Percentiles rank a stretch among this genome's conserved stretches.
These are phyloP conservation scores for Brachycybe producta DNA, from an alignment of 2,888 invertebrate species.

Conservation along the genomic window DNA sequence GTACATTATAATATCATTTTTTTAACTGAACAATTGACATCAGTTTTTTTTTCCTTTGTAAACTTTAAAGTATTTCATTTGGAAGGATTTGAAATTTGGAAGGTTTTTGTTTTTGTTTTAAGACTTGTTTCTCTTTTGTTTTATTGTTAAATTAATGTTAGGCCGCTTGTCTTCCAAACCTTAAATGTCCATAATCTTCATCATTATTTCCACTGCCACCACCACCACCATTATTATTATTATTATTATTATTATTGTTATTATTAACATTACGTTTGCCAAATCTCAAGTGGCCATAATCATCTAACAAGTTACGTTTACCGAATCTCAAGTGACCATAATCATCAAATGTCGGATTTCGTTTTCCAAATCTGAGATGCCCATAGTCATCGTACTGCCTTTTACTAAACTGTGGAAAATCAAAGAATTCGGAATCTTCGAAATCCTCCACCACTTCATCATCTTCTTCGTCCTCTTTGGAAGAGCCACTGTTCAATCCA, in stretches of 20 bases:
- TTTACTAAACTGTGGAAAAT: conserved; percentile 23
- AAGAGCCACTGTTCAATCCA: no score
- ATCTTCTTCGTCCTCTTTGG: not conserved
- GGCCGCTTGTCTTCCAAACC: conserved; percentile 5
- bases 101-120: no score
- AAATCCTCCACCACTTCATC: conserved; percentile 18
- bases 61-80: no score
- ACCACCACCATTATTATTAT: not conserved
- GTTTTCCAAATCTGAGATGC: conserved; percentile 27
- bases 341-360: conserved; percentile 24
- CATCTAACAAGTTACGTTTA: conserved; percentile 14
- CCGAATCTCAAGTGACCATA: conserved; percentile 26
- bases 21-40: no score
- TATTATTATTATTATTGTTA: conserved; percentile 9
- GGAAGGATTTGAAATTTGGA: no score
- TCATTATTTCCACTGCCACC: conserved; percentile 2
- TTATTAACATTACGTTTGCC: conserved; percentile 2
- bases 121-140: no score
- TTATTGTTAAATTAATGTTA: no score
- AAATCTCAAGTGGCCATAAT: not conserved
- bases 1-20: no score
- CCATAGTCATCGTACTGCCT: conserved; percentile 28
- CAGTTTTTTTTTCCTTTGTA: no score
- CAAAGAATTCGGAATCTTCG: conserved; percentile 20
- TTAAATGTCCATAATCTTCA: conserved; percentile 13